Percentiles rank a stretch among this genome's conserved stretches.
These are phyloP conservation scores for Psittacula derbiana DNA, from an alignment of 2,797 vertebrate genomes.

Conservation along the genomic window DNA sequence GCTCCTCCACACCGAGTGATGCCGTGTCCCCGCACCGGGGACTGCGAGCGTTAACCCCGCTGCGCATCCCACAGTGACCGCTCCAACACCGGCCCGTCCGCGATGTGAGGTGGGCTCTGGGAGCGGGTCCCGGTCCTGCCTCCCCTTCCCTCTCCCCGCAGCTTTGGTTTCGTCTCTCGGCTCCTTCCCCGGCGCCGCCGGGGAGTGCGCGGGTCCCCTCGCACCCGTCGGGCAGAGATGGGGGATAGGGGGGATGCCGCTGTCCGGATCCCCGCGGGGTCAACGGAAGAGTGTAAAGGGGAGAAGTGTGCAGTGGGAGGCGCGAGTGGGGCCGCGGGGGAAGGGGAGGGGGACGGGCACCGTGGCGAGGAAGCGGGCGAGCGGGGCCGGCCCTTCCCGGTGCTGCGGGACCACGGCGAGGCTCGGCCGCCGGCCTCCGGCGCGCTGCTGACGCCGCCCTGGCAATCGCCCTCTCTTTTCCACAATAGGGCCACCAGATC, in stretches of 20 bases:
- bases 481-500: constrained; percentile 60
- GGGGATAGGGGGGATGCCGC: not conserved
- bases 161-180: not conserved
- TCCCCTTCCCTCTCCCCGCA: not conserved
- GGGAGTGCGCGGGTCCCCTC: not conserved
- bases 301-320: not conserved
- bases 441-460: constrained; percentile 37
- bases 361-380: not conserved
- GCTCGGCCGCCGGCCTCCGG: not conserved
- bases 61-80: not conserved
- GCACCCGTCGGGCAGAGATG: not conserved
- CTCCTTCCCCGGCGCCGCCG: not conserved
- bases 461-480: constrained; percentile 39
- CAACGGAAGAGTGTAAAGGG: not conserved
- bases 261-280: not conserved
- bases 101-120: not conserved
- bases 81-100: not conserved
- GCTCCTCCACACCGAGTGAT: not conserved
- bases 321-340: not conserved
- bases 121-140: not conserved
- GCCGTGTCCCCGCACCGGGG: not conserved
- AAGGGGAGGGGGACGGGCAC: not conserved
- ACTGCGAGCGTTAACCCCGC: too few species aligned
- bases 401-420: not conserved
- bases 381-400: not conserved